phyloP scores from a whole-genome alignment of 2,888 invertebrate genomes.

The Diarsia mendica region DNA sequence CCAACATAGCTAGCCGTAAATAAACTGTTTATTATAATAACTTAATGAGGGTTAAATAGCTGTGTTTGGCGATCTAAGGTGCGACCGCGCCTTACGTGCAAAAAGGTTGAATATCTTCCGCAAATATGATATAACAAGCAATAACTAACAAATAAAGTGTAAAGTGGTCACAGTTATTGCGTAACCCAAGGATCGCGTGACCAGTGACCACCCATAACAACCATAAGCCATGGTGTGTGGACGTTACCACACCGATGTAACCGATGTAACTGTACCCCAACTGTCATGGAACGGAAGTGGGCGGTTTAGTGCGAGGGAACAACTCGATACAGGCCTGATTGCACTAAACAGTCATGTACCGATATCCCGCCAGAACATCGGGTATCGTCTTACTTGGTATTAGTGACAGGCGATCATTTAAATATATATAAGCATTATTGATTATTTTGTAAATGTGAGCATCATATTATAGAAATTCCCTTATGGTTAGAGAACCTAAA shows the following conservation, averaged over 20 bases:
- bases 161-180: conserved; percentile 39
- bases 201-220: conserved; percentile 50
- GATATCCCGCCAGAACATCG: conserved; percentile 53
- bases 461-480: too few relatives aligned
- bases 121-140: conserved; percentile 9
- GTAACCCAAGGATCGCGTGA: conserved; percentile 53
- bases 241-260: conserved; percentile 51
- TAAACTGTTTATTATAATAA: too few relatives aligned
- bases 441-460: too few relatives aligned
- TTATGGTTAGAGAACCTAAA: too few relatives aligned
- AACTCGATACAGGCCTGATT: conserved; percentile 30
- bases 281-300: conserved; percentile 64
- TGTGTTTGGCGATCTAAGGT: too few relatives aligned
- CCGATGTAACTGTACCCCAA: conserved; percentile 58
- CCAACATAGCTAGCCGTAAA: too few relatives aligned
- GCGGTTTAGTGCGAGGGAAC: conserved; percentile 53
- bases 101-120: conserved; percentile 1
- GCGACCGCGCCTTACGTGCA: too few relatives aligned
- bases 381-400: conserved; percentile 46
- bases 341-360: conserved; percentile 19
- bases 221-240: conserved; percentile 43
- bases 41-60: too few relatives aligned
- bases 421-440: too few relatives aligned
- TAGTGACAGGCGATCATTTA: not conserved
- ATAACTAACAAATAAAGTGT: conserved; percentile 25